These are phyloP conservation scores for Paralichthys olivaceus DNA, from an alignment of 2,113 vertebrate genomes.

Conservation along the genomic window DNA sequence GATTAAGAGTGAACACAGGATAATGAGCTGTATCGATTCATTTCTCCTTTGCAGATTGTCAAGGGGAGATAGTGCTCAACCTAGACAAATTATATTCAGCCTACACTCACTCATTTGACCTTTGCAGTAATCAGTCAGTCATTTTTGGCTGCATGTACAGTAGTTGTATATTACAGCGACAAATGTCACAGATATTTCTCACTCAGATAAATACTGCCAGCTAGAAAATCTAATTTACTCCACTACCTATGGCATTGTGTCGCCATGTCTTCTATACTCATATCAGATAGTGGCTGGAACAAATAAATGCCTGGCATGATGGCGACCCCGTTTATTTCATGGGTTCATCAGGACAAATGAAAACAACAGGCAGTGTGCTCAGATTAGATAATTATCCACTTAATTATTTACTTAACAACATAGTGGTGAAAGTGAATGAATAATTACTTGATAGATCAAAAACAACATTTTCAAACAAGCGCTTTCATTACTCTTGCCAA, in stretches of 20 bases:
- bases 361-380: not conserved
- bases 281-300: conserved; percentile 27
- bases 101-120: conserved; percentile 44
- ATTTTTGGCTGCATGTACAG: conserved; percentile 52
- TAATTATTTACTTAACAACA: not conserved
- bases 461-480: not conserved
- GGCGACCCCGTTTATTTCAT: conserved; percentile 3
- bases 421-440: not conserved
- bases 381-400: conserved; percentile 24
- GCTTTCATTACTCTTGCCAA: not conserved
- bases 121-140: conserved; percentile 51
- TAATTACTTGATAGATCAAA: not conserved
- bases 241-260: conserved; percentile 42
- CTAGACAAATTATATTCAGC: conserved; percentile 35
- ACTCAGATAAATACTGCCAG: conserved; percentile 54
- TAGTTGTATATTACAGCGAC: conserved; percentile 50
- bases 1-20: not conserved
- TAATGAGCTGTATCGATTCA: not conserved
- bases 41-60: not conserved
- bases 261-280: not conserved
- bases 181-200: conserved; percentile 59
- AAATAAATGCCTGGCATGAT: conserved; percentile 17
- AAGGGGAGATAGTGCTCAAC: not conserved
- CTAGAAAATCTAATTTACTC: conserved; percentile 68
- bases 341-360: conserved; percentile 1